These are phyloP conservation scores for Eumerus sabulonum DNA, from an alignment of 2,888 invertebrate genomes.

Conservation along the genomic window DNA sequence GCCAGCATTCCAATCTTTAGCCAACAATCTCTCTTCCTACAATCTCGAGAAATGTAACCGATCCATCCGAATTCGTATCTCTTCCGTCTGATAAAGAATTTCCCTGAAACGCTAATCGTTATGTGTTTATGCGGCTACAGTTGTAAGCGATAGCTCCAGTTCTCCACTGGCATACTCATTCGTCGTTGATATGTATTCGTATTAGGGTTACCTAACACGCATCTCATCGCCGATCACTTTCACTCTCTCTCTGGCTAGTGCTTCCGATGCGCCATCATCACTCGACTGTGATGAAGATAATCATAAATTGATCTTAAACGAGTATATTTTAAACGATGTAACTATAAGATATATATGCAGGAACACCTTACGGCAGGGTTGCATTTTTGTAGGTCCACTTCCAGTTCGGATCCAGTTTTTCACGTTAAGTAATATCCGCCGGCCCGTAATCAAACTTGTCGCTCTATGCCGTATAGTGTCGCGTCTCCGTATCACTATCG, in stretches of 20 bases:
- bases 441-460: constrained; percentile 2
- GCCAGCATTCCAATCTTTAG: constrained; percentile 6
- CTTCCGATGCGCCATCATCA: constrained; percentile 20
- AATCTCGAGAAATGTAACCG: constrained; percentile 5
- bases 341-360: constrained; percentile 25
- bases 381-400: constrained; percentile 11
- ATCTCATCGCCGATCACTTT: constrained; percentile 43
- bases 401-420: constrained; percentile 33
- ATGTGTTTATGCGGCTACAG: too few relatives aligned
- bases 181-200: too few relatives aligned
- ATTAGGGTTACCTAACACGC: constrained; percentile 46
- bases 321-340: background rate
- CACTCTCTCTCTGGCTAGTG: constrained; percentile 50
- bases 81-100: constrained; percentile 34
- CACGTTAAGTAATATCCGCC: constrained; percentile 47
- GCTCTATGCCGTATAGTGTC: too few relatives aligned
- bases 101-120: constrained; percentile 12
- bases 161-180: constrained; percentile 59
- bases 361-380: constrained; percentile 2
- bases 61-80: constrained; percentile 10
- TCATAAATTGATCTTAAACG: background rate
- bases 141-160: constrained; percentile 37
- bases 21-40: background rate
- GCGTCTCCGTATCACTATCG: too few relatives aligned
- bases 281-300: constrained; percentile 10